phyloP scores from a whole-genome alignment of 2,888 invertebrate genomes.

The Lacanobia oleracea region DNA sequence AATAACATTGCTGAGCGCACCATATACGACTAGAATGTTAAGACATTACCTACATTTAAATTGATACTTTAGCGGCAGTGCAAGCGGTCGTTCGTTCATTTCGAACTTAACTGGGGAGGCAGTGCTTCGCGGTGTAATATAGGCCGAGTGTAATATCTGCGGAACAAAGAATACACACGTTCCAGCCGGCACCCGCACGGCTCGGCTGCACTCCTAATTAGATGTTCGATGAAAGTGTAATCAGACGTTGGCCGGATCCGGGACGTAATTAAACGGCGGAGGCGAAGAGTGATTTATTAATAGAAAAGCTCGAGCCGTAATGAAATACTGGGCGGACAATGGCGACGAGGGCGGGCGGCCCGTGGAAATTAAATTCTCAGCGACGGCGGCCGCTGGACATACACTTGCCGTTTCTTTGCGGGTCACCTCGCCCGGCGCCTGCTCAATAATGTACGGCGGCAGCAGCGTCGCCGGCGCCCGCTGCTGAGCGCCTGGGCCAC shows the following conservation, averaged over 20 bases:
- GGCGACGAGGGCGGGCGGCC: constrained; percentile 85
- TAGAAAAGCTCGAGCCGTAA: constrained; percentile 90
- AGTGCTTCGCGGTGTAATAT: constrained; percentile 80
- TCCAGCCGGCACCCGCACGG: constrained; percentile 70
- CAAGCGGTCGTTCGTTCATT: constrained; percentile 85
- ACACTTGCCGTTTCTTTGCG: constrained; percentile 85
- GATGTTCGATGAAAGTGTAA: constrained; percentile 91
- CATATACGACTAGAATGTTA: constrained; percentile 44
- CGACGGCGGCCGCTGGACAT: constrained; percentile 77
- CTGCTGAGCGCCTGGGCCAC: constrained; percentile 42
- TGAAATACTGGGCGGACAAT: constrained; percentile 91
- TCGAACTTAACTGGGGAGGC: constrained; percentile 82
- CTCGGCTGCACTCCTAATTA: constrained; percentile 89
- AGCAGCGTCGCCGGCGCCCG: constrained; percentile 62
- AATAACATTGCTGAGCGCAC: constrained; percentile 11
- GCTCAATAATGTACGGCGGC: constrained; percentile 84
- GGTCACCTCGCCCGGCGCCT: constrained; percentile 73
- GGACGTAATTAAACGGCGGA: constrained; percentile 90
- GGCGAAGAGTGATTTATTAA: constrained; percentile 91
- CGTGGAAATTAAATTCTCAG: constrained; percentile 90
- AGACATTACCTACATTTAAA: constrained; percentile 62
- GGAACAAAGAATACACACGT: constrained; percentile 87
- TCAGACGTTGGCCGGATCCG: constrained; percentile 89
- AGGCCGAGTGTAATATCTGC: constrained; percentile 84
- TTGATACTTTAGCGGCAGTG: constrained; percentile 65